Percentiles rank a stretch among this genome's conserved stretches.
phyloP scores from a whole-genome alignment of 1,140 invertebrate genomes.

The Homalodisca vitripennis region DNA sequence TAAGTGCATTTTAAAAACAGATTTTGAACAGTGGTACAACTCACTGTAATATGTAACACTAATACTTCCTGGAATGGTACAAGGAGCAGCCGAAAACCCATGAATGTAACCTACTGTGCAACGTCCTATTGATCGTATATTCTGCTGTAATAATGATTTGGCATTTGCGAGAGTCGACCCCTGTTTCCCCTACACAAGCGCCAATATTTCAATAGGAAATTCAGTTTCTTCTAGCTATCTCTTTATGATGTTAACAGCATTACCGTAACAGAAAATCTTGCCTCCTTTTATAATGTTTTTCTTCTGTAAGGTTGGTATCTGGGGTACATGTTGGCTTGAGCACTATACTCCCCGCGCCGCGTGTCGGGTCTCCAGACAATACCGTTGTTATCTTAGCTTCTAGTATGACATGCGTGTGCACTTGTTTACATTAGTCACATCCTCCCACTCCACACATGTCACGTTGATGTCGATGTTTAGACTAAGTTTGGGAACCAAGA shows the following conservation, averaged over 20 bases:
- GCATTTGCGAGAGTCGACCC: neutral
- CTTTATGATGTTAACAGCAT: neutral
- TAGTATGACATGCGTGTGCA: slow-evolving; percentile 19
- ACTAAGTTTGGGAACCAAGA: too few relatives aligned
- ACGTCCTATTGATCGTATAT: neutral
- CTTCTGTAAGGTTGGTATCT: neutral
- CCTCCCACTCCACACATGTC: neutral
- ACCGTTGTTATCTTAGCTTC: slow-evolving; percentile 21
- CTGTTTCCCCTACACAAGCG: neutral
- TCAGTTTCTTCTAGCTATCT: neutral
- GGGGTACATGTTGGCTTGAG: too few relatives aligned
- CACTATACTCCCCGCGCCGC: neutral
- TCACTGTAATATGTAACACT: neutral
- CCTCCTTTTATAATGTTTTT: neutral
- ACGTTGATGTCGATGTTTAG: too few relatives aligned
- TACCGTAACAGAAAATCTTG: too few relatives aligned
- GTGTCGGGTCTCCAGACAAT: slow-evolving; percentile 14
- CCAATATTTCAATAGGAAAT: neutral
- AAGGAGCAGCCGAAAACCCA: neutral
- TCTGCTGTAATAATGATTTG: too few relatives aligned
- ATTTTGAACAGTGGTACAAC: neutral
- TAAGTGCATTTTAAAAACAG: neutral
- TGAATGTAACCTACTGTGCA: neutral
- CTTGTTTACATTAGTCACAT: slow-evolving; percentile 16
- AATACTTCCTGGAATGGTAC: too few relatives aligned